phyloP scores from a whole-genome alignment of 2,888 invertebrate genomes.

The Coelogynopora nodosa region DNA sequence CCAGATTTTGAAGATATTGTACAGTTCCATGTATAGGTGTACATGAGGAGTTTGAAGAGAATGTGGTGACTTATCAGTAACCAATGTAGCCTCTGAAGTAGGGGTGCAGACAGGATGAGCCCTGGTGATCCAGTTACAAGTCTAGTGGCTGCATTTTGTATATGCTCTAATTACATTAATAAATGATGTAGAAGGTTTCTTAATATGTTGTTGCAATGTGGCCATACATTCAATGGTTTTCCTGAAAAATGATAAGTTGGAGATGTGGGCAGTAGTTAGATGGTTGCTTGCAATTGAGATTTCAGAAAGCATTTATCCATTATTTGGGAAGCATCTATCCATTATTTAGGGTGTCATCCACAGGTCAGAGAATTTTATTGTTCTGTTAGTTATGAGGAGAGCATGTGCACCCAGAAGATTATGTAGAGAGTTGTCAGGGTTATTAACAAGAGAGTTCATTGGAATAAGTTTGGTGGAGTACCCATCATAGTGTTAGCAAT shows the following conservation, averaged over 20 bases:
- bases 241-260: not conserved
- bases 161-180: not conserved
- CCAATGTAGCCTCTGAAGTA: not conserved
- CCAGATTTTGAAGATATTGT: not conserved
- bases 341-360: not conserved
- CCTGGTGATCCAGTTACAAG: not conserved
- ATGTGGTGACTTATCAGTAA: not conserved
- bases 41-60: not conserved
- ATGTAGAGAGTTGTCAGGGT: not conserved
- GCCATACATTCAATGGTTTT: not conserved
- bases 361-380: not conserved
- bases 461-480: not conserved
- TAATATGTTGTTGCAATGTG: not conserved
- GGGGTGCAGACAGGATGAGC: not conserved
- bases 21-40: not conserved
- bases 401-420: not conserved
- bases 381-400: not conserved
- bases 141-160: not conserved
- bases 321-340: not conserved
- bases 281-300: not conserved
- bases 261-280: not conserved
- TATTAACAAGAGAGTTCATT: not conserved
- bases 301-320: not conserved
- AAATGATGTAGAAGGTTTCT: not conserved
- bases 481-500: not conserved